Base-by-base conservation (phyloP, 2,888 invertebrate genomes). In the Myopa testacea region DNA sequence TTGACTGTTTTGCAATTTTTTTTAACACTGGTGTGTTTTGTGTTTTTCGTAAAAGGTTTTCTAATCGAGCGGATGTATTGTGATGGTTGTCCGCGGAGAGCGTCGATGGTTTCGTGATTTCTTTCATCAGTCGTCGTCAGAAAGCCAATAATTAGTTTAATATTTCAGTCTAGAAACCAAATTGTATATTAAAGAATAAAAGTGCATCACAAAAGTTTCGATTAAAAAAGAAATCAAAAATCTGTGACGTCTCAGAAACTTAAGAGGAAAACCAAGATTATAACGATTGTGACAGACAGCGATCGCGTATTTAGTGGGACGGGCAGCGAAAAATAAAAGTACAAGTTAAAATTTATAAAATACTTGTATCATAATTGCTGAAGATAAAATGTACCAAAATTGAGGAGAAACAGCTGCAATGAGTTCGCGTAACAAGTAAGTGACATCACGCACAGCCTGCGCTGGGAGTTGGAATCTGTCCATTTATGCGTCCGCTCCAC, bases 341-440 rank as follows among this genome's bases (percentile, higher is more conserved):
- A 16, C n/a, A n/a, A n/a, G 72, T 60, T 60, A 26, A 70, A 78
- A 19, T 78, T 62, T 79, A 45, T 10, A 45, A 45, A 45, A 45
- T 45, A 26, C 26, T 26, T 26, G 26, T 26, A 26, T 45, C 58
- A 7, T 26, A 62, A 1, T 62, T 19, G 26, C 14, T 26, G 6
- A 19, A 62, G 12, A 52, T 72, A 34, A 58, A 78, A 78, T 69
- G 75, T 55, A 55, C 55, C 26, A 80, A 68, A 12, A 74, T 38
- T 34, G 45, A 78, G 38, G 45, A 12, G 34, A 7, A 68, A 52
- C 69, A 70, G 72, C 65, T 63, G 77, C 79, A 82, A 87, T 87
- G 87, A 87, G 86, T 84, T 87, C 87, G 79, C 87, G 87, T 82
- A 87, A 86, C 79, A 87, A 86, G 87, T 87, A 82, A 87, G 87